phyloP scores from a whole-genome alignment of 2,888 invertebrate species.

The Aphrophora alni region DNA sequence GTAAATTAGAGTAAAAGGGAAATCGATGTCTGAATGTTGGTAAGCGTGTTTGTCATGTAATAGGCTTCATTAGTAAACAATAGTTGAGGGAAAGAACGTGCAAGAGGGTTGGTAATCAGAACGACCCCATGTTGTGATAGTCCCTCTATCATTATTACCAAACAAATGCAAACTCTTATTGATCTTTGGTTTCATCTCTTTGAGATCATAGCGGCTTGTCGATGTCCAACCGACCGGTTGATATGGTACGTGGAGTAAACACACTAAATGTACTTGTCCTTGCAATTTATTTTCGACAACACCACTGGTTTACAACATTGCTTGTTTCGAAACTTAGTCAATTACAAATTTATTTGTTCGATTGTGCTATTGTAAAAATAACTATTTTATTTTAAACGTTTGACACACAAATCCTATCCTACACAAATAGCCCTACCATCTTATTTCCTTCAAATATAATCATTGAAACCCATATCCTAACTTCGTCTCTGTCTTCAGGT shows the following conservation, averaged over 20 bases:
- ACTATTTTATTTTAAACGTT: no score
- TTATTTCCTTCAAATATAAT: no score
- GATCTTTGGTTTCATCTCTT: background rate
- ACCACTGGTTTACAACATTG: background rate
- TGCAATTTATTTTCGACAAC: background rate
- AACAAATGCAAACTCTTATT: background rate
- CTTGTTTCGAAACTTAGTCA: no score
- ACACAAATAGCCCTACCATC: no score
- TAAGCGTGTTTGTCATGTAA: conserved; percentile 32
- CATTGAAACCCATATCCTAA: no score
- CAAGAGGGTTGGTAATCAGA: background rate
- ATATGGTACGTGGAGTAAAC: background rate
- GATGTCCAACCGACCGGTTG: background rate
- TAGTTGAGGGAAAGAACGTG: background rate
- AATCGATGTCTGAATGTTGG: conserved; percentile 38
- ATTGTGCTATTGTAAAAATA: no score
- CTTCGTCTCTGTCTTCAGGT: no score
- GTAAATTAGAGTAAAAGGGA: conserved; percentile 24
- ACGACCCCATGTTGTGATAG: conserved; percentile 2
- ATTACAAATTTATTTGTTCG: no score
- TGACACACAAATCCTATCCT: no score
- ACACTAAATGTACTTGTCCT: no score
- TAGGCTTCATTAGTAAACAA: conserved; percentile 9
- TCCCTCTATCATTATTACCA: background rate
- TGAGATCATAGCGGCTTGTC: background rate